phyloP scores from a whole-genome alignment of 1,140 invertebrate genomes.

The Paralvinella palmiformis region DNA sequence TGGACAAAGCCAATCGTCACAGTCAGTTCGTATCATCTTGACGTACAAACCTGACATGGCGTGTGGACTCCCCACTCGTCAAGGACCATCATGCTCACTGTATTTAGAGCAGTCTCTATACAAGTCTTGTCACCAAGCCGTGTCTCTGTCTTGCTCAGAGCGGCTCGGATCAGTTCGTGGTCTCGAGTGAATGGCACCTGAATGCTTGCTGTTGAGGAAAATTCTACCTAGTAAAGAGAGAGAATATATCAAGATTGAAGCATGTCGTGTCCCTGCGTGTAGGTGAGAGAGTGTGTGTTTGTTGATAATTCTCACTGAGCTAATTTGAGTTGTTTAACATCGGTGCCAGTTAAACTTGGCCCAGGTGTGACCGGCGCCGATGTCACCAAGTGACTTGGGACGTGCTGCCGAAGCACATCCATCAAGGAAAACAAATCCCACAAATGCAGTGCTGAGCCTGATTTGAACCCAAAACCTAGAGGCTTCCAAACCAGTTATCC shows the following conservation, averaged over 20 bases:
- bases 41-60: constrained; percentile 53
- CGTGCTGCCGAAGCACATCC: no score
- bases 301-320: no score
- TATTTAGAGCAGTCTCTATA: constrained; percentile 69
- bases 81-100: constrained; percentile 67
- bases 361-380: no score
- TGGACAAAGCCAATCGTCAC: no score
- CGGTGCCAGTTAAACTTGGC: no score
- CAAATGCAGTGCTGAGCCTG: no score
- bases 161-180: constrained; percentile 67
- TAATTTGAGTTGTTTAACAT: no score
- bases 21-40: no score
- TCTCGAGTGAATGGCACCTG: constrained; percentile 77
- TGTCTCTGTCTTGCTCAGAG: constrained; percentile 67
- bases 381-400: no score
- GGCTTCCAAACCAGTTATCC: neutral
- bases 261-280: neutral
- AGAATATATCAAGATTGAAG: neutral
- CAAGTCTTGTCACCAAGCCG: constrained; percentile 78
- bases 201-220: constrained; percentile 74
- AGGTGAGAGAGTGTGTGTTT: neutral
- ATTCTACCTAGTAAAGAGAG: constrained; percentile 58
- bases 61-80: constrained; percentile 79
- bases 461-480: no score
- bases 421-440: no score